phyloP scores from a whole-genome alignment of 2,797 vertebrate genomes.

The Sebastes hubbsi region DNA sequence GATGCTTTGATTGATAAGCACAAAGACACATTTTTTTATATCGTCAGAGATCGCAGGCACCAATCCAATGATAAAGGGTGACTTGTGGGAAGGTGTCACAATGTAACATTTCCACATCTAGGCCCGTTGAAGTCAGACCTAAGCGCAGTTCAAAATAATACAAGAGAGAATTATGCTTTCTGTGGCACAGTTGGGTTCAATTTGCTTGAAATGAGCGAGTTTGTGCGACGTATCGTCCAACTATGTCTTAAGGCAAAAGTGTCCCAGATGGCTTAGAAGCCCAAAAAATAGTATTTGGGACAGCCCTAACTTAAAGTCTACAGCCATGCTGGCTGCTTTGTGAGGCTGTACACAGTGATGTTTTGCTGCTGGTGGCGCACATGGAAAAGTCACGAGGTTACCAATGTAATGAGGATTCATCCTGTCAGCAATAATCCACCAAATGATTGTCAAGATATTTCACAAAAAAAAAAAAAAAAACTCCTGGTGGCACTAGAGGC shows the following conservation, averaged over 20 bases:
- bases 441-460: too few species aligned
- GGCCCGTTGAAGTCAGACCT: conserved; percentile 4
- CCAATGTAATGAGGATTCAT: not conserved
- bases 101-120: conserved; percentile 25
- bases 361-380: not conserved
- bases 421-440: not conserved
- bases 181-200: not conserved
- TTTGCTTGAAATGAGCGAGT: not conserved
- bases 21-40: conserved; percentile 66
- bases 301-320: not conserved
- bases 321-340: not conserved
- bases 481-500: too few species aligned
- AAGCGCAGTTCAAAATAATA: not conserved
- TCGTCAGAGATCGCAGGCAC: conserved; percentile 26
- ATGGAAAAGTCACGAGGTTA: not conserved
- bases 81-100: conserved; percentile 38
- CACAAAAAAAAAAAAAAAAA: too few species aligned
- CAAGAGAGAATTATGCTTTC: not conserved
- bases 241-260: not conserved
- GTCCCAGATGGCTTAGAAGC: not conserved
- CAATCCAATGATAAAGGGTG: conserved; percentile 16
- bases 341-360: too few species aligned
- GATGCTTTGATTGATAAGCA: conserved; percentile 72
- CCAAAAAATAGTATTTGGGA: too few species aligned
- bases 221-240: not conserved